Base-by-base conservation (phyloP, 2,797 vertebrate genomes). In the Ciconia nigra region DNA sequence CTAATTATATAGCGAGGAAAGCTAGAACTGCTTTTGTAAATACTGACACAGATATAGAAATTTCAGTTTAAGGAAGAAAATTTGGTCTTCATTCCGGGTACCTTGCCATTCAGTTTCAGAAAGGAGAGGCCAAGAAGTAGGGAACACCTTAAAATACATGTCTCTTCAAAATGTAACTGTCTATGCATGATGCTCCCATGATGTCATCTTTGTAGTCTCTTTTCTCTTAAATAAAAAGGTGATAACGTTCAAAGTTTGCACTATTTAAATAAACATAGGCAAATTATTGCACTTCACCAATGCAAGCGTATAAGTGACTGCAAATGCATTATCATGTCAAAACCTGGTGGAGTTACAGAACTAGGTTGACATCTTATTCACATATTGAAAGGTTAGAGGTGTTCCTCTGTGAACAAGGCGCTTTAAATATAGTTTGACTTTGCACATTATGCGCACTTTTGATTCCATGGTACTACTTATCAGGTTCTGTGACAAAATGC, bases 301-400 rank as follows among this genome's bases (percentile, higher is more conserved):
- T 47, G 31, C 73, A 66, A 66, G 73, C 69, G 4, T 7, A 2
- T 5, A 46, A 82, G 69, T 44, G 66, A 62, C 42, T 69, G 51
- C 69, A 57, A 86, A 66, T 19, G 26, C 55, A 35, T 17, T 31
- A 83, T 26, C 44, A 29, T 51, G 70, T 95, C 78, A 47, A 37
- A 90, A 81, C 61, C 89, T 71, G 46, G 49, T 72, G 58, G 46
- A 81, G 52, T 46, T 83, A 33, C 47, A 95, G 82, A 95, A 95
- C 63, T 91, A 41, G 91, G 69, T 77, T 94, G 89, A 74, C 71
- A 91, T 86, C 85, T 89, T 49, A 58, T 73, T 92, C 71, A 47
- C 83, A 91, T 26, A 11, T 65, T 81, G 94, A 92, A 87, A 92
- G 63, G 77, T 93, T 93, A 87, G 89, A 96, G 91, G 52, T 88